Conservation (phyloP, 2,888 invertebrate genomes). For the Chrysotoxum bicinctum region DNA sequence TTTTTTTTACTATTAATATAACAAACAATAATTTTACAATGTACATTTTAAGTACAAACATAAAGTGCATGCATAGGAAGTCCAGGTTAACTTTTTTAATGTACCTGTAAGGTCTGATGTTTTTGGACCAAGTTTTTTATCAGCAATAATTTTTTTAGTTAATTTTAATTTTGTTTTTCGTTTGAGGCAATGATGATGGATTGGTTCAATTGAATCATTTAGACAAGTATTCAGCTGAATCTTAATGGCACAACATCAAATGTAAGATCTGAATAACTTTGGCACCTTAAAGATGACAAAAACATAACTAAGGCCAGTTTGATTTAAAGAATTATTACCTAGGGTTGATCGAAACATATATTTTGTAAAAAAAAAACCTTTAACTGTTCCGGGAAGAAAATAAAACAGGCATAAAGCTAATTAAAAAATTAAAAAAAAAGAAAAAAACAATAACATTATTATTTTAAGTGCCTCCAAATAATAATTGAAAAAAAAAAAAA, state of each 20-base stretch:
- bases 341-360: neutral
- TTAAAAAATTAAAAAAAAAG: neutral
- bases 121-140: neutral
- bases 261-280: neutral
- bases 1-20: neutral
- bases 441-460: neutral
- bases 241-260: neutral
- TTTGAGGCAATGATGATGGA: neutral
- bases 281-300: neutral
- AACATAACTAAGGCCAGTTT: neutral
- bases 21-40: neutral
- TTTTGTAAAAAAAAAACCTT: neutral
- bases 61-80: neutral
- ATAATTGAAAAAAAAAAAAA: neutral
- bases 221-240: neutral
- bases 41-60: constrained; percentile 12
- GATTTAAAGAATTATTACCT: neutral
- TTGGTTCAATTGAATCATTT: neutral
- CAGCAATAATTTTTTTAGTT: neutral
- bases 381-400: neutral
- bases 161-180: neutral
- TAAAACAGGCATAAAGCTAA: neutral
- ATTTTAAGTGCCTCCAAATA: constrained; percentile 31
- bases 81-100: constrained; percentile 16
- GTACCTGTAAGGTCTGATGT: constrained; percentile 19